A percentile compares a stretch with the other conserved stretches of the same genome.
Conservation (phyloP, 2,113 vertebrate species). For the Calyptomena viridis region DNA sequence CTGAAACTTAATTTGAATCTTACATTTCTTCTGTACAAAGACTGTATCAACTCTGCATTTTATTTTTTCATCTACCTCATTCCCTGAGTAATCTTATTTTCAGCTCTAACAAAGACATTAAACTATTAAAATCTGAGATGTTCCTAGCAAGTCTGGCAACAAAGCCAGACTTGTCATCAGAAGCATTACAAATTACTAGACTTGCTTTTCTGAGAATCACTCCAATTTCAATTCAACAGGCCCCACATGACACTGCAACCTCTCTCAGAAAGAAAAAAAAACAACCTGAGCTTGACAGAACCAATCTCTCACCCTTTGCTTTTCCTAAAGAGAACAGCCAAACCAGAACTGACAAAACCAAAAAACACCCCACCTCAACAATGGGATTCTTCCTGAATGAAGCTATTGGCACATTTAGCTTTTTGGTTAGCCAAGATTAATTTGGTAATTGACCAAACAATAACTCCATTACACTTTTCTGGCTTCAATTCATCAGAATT, state of each 20-base stretch:
- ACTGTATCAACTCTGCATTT: neutral
- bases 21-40: neutral
- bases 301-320: neutral
- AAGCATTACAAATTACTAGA: slow-evolving; percentile 6
- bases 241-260: slow-evolving; percentile 1
- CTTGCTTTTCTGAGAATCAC: neutral
- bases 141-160: slow-evolving; percentile 5
- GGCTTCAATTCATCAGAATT: neutral
- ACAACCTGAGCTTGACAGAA: neutral
- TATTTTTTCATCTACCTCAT: neutral
- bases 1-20: neutral
- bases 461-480: neutral
- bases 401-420: neutral
- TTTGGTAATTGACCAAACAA: neutral
- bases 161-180: neutral
- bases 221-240: neutral
- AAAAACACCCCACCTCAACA: neutral
- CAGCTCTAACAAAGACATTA: neutral
- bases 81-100: neutral
- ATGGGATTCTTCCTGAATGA: neutral
- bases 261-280: neutral
- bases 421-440: neutral
- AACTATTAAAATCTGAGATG: neutral
- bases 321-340: neutral
- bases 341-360: neutral